Percentiles rank a stretch among this genome's conserved stretches.
Evolutionary conservation across 2,113 vertebrate species (phyloP).

Genomic region (Chamaetylas fuelleborni): DNA sequence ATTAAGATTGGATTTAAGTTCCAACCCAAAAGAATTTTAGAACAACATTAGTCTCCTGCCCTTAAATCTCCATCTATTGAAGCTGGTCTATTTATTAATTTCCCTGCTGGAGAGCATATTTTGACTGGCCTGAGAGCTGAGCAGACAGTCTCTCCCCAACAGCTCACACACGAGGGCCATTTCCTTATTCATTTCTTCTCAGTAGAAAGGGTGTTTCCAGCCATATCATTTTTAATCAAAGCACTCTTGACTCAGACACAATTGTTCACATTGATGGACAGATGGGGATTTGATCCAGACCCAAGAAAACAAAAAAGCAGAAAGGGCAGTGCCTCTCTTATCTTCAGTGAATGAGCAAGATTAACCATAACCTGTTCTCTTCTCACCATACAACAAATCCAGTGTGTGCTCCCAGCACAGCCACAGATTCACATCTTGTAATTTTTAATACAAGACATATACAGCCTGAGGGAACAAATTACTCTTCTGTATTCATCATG

Average conservation of each 20-base stretch:
- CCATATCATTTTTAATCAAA: slow-evolving; percentile 63
- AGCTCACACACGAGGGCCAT: slow-evolving; percentile 42
- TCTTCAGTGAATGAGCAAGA: slow-evolving; percentile 42
- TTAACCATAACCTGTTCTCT: slow-evolving; percentile 64
- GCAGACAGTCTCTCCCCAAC: slow-evolving; percentile 52
- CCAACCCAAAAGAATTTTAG: slow-evolving; percentile 57
- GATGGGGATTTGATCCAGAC: slow-evolving; percentile 48
- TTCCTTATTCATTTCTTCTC: slow-evolving; percentile 47
- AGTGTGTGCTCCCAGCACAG: slow-evolving; percentile 47
- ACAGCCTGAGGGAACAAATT: slow-evolving; percentile 69
- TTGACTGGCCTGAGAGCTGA: slow-evolving; percentile 46
- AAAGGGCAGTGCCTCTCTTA: slow-evolving; percentile 48
- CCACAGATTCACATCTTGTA: slow-evolving; percentile 62
- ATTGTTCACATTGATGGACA: slow-evolving; percentile 58
- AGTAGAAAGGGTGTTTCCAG: slow-evolving; percentile 49
- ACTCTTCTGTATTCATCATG: slow-evolving; percentile 63
- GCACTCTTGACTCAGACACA: slow-evolving; percentile 53
- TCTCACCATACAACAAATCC: slow-evolving; percentile 54
- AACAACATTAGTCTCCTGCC: slow-evolving; percentile 46
- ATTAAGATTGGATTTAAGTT: slow-evolving; percentile 65
- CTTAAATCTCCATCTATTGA: slow-evolving; percentile 52
- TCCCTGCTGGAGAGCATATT: slow-evolving; percentile 62
- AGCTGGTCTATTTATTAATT: slow-evolving; percentile 40
- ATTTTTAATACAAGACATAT: slow-evolving; percentile 66
- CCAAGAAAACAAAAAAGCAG: slow-evolving; percentile 23